Evolutionary conservation across 1,140 invertebrate genomes (phyloP).

Genomic region (Drosophila paulistorum): DNA sequence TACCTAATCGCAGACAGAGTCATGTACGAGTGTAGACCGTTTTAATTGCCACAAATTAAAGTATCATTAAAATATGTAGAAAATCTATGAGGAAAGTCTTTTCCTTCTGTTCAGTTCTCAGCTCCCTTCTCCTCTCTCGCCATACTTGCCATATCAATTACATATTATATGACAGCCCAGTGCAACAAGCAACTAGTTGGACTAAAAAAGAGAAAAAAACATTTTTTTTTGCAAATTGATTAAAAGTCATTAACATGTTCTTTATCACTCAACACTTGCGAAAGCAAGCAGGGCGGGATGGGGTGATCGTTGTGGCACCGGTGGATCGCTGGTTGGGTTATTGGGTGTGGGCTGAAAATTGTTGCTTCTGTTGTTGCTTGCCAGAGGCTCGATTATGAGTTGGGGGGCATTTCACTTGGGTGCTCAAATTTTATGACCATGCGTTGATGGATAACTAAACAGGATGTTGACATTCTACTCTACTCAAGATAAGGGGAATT

Average conservation of each 20-base stretch:
- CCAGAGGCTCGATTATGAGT: conserved; percentile 27
- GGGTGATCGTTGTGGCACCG: background rate
- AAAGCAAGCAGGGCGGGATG: background rate
- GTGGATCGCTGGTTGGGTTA: background rate
- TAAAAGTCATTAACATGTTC: conserved; percentile 80
- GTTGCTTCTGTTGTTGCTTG: conserved; percentile 19
- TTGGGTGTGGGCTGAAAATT: conserved; percentile 41
- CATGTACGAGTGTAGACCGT: conserved; percentile 57
- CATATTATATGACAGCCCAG: conserved; percentile 56
- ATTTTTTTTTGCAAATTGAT: conserved; percentile 62
- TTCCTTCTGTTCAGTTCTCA: background rate
- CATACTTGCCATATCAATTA: conserved; percentile 56
- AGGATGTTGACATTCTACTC: conserved; percentile 46
- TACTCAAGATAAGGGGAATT: background rate
- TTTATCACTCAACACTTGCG: conserved; percentile 75
- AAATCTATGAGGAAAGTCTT: conserved; percentile 35
- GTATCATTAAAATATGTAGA: conserved; percentile 77
- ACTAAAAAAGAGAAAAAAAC: conserved; percentile 29
- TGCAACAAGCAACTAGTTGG: conserved; percentile 16
- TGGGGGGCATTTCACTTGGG: conserved; percentile 53
- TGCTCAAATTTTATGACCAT: conserved; percentile 70
- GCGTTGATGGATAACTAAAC: conserved; percentile 58
- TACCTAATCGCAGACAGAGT: conserved; percentile 55
- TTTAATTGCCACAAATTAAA: conserved; percentile 78
- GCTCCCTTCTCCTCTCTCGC: background rate